Evolutionary conservation across 1,140 invertebrate species (phyloP).

Genomic region (Vanessa tameamea): DNA sequence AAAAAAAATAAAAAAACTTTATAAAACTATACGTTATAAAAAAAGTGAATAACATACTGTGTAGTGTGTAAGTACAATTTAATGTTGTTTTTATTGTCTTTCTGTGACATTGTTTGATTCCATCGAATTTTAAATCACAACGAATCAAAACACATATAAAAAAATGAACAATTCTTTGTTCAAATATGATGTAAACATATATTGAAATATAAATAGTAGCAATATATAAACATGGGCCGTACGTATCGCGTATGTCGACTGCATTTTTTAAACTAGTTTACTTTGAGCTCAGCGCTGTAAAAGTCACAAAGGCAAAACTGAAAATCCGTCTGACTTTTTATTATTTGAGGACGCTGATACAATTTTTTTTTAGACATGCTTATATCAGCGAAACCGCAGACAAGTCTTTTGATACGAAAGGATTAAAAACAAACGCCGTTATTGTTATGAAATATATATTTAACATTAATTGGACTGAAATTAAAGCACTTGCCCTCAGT

Average conservation of each 20-base stretch:
- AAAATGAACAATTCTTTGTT: background rate
- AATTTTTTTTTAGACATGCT: slow-evolving; percentile 11
- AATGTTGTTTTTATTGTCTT: no score
- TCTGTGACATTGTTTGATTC: no score
- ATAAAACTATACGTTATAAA: no score
- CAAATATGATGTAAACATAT: background rate
- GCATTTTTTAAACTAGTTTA: slow-evolving; percentile 35
- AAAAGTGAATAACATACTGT: no score
- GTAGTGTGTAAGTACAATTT: no score
- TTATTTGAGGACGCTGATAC: slow-evolving; percentile 16
- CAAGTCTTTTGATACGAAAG: background rate
- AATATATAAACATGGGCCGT: background rate
- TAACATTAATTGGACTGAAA: no score
- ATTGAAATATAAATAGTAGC: background rate
- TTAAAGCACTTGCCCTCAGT: no score
- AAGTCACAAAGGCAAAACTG: slow-evolving; percentile 30
- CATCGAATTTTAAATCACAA: no score
- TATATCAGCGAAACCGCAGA: slow-evolving; percentile 6
- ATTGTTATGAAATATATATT: no score
- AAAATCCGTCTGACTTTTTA: slow-evolving; percentile 28
- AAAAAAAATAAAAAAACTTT: no score
- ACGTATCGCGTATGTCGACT: slow-evolving; percentile 14
- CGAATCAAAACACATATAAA: no score
- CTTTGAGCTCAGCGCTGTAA: slow-evolving; percentile 31
- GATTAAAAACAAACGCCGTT: no score